These are phyloP conservation scores for Molorchus minor DNA, from an alignment of 2,888 invertebrate species.

Conservation along the genomic window DNA sequence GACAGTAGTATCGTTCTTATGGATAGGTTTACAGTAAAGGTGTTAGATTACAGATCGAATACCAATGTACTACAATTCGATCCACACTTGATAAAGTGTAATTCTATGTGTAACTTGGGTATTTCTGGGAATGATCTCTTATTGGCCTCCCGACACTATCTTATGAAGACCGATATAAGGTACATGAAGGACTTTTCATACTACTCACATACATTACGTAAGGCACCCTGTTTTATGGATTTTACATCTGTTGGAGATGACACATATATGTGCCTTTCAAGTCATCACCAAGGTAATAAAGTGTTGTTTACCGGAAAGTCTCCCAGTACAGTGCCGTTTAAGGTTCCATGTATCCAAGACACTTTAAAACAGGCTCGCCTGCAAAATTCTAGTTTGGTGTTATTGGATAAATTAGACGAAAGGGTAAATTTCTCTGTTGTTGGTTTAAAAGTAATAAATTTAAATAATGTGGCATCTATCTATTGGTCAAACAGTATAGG, in stretches of 20 bases:
- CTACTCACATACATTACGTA: conserved; percentile 41
- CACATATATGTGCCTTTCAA: conserved; percentile 41
- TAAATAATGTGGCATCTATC: conserved; percentile 36
- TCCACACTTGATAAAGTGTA: conserved; percentile 43
- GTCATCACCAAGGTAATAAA: conserved; percentile 40
- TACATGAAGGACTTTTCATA: conserved; percentile 29
- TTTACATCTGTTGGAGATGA: conserved; percentile 29
- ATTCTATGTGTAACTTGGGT: conserved; percentile 42
- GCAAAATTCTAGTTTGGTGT: conserved; percentile 34
- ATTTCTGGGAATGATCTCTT: conserved; percentile 33
- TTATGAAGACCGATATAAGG: conserved; percentile 43
- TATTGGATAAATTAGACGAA: conserved; percentile 35
- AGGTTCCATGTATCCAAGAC: conserved; percentile 40
- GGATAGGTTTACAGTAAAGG: conserved; percentile 34
- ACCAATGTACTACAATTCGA: conserved; percentile 33
- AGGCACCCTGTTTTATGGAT: conserved; percentile 45
- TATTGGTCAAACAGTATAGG: conserved; percentile 45
- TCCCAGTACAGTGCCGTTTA: conserved; percentile 43
- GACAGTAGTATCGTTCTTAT: conserved; percentile 38
- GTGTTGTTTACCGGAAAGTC: conserved; percentile 45
- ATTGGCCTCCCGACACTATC: conserved; percentile 42
- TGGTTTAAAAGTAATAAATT: conserved; percentile 45
- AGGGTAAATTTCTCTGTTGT: conserved; percentile 39
- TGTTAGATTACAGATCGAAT: conserved; percentile 37
- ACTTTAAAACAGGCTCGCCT: conserved; percentile 40